Evolutionary conservation across 2,113 vertebrate species (phyloP).

Genomic region (Anoura caudifer): DNA sequence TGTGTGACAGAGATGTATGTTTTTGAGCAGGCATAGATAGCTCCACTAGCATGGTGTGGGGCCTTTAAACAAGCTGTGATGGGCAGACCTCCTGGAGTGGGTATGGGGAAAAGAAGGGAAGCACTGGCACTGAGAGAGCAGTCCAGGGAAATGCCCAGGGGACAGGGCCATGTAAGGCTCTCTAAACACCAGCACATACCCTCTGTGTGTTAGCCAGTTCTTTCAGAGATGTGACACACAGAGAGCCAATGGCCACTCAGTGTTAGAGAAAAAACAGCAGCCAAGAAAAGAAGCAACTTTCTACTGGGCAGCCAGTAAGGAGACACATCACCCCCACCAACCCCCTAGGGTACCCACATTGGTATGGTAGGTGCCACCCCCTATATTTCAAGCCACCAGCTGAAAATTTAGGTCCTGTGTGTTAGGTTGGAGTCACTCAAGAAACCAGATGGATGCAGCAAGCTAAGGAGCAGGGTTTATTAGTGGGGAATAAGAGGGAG

Average conservation of each 20-base stretch:
- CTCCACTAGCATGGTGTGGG: not conserved
- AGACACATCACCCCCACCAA: not conserved
- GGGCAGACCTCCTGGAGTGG: not conserved
- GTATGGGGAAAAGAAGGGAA: not conserved
- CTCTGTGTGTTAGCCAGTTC: not conserved
- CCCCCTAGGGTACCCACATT: not conserved
- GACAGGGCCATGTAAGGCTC: fast-evolving
- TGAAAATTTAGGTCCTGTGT: too few species aligned
- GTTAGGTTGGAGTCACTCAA: too few species aligned
- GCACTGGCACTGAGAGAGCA: not conserved
- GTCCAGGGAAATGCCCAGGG: not conserved
- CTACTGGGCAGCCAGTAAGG: not conserved
- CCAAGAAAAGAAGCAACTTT: not conserved
- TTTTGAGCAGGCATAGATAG: not conserved
- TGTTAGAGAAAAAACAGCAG: not conserved
- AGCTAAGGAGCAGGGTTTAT: too few species aligned
- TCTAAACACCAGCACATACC: not conserved
- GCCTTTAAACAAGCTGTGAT: not conserved
- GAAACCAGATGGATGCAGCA: too few species aligned
- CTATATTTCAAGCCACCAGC: not conserved
- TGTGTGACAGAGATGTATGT: fast-evolving
- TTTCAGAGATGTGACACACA: not conserved
- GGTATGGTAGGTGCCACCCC: not conserved
- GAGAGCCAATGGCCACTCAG: not conserved
- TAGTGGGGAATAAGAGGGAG: too few species aligned